These are phyloP conservation scores for Drosophila subquinaria DNA, from an alignment of 2,888 invertebrate species.

Conservation along the genomic window DNA sequence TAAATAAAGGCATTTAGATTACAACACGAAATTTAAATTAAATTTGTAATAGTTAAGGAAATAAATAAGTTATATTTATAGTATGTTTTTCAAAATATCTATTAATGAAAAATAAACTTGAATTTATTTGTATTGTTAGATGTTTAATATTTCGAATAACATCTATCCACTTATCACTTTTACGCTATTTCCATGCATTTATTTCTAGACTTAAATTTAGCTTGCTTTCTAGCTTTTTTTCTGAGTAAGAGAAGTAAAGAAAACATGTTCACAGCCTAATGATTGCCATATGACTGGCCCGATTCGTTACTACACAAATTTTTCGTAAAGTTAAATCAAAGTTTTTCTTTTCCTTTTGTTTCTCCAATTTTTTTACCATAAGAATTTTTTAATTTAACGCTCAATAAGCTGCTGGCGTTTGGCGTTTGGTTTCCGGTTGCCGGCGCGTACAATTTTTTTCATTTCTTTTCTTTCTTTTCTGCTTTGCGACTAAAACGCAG, in stretches of 20 bases:
- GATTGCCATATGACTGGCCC: constrained; percentile 3
- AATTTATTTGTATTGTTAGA: too few relatives aligned
- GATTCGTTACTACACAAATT: constrained; percentile 23
- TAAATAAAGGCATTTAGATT: too few relatives aligned
- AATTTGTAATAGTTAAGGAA: too few relatives aligned
- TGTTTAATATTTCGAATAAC: too few relatives aligned
- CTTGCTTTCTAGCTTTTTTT: background rate
- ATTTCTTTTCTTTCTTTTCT: constrained; percentile 21
- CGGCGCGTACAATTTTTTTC: constrained; percentile 38
- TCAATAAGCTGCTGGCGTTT: constrained; percentile 73
- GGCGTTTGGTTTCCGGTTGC: constrained; percentile 61
- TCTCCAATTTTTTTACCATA: constrained; percentile 36
- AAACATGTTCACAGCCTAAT: constrained; percentile 7
- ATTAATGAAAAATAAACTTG: too few relatives aligned
- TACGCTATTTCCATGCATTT: too few relatives aligned
- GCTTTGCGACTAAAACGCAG: constrained; percentile 24
- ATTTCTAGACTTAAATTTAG: background rate
- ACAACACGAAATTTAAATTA: too few relatives aligned
- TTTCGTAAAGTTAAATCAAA: constrained; percentile 14
- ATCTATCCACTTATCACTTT: too few relatives aligned
- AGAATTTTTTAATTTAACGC: constrained; percentile 83
- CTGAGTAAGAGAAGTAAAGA: background rate
- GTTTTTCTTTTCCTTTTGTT: constrained; percentile 16
- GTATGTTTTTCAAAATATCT: too few relatives aligned
- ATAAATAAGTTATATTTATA: too few relatives aligned